phyloP scores from a whole-genome alignment of 2,797 vertebrate genomes.

The Hippopotamyrus pictus region DNA sequence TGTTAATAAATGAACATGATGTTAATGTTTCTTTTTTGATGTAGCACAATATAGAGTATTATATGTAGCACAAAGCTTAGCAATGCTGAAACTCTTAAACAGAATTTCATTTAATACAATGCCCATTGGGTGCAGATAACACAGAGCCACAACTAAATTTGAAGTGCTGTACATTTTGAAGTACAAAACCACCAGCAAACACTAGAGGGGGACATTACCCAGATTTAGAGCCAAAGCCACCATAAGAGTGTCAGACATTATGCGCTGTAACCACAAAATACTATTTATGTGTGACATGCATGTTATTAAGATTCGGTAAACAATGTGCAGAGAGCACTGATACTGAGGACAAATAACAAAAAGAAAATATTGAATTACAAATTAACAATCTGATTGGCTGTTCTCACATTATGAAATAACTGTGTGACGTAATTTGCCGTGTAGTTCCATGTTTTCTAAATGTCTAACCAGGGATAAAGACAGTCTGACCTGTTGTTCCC shows the following conservation, averaged over 20 bases:
- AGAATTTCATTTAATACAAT: background rate
- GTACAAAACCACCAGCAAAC: background rate
- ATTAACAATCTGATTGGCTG: background rate
- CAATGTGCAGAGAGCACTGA: background rate
- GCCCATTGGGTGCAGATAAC: background rate
- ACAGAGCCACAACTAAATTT: background rate
- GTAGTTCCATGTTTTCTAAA: background rate
- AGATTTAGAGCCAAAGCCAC: background rate
- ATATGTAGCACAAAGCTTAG: background rate
- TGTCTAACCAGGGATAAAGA: background rate
- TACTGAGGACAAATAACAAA: background rate
- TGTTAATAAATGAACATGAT: background rate
- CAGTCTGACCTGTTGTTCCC: background rate
- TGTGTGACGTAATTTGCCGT: background rate
- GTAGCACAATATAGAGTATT: background rate
- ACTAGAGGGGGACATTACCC: conserved; percentile 11
- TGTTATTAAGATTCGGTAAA: background rate
- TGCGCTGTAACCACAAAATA: background rate
- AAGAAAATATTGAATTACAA: background rate
- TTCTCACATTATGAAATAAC: background rate
- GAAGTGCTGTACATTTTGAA: background rate
- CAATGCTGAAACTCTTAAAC: background rate
- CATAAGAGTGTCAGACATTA: background rate
- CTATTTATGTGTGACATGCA: background rate
- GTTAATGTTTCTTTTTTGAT: background rate